Base-by-base conservation (phyloP, 2,888 invertebrate species). In the Hipparchia sbordonii region DNA sequence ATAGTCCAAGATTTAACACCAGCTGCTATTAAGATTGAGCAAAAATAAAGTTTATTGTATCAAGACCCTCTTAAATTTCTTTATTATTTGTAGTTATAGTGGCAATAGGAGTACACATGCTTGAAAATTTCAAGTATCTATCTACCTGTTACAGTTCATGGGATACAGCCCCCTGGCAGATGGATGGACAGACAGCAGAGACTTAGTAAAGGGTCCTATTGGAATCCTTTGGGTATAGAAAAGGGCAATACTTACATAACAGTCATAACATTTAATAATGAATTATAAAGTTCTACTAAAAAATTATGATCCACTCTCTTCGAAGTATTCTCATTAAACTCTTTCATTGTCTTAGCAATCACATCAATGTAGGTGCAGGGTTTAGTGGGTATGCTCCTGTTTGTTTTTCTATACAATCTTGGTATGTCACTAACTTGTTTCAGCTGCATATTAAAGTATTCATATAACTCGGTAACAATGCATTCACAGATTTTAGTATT, bases 341-440 rank as follows among this genome's bases (percentile, higher is more conserved):
- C 94, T 9, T 89, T 87, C 67, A 97, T 89, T 2, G 95, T 95
- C 74, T 93, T 94, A 0, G 96, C 82, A 79, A 96, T 94, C 72
- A 95, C 94, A 59, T 95, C 95, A n/a, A 97, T 96, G 84, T 98
- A 99, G 23, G 94, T 88, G 77, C 98, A 98, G 54, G 97, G 95
- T 81, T 96, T 96, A 0, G 95, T 96, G 0, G 98, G 98, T 46
- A 96, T 94, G 79, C 97, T 98, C 76, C 98, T 95, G 86, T 99
- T 99, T 0, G 99, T 99, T 87, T 98, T 96, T 71, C 98, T 95
- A 87, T 98, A 99, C 72, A 99, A 92, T 76, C 99, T 95, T 2
- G 99, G 99, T 88, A 99, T 97, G 86, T 99, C 98, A 79, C 96
- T 97, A 5, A 99, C 98, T 94, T 97, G 97, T 77, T 96, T 96